Conservation (phyloP, 2,113 vertebrate genomes). For the Addax nasomaculatus region DNA sequence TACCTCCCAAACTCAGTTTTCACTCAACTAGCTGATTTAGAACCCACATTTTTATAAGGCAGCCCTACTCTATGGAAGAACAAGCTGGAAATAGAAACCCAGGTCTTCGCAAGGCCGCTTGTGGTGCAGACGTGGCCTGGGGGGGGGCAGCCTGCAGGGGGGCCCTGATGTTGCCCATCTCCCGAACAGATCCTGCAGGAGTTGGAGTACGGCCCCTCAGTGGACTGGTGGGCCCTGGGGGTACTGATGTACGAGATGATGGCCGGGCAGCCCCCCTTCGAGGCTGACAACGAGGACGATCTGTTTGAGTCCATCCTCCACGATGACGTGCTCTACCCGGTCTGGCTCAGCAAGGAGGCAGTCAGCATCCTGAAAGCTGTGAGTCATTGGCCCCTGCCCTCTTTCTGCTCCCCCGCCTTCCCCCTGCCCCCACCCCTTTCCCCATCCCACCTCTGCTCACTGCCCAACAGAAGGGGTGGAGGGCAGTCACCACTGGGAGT, state of each 20-base stretch:
- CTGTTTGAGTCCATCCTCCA: slow-evolving; percentile 98
- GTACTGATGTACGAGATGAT: slow-evolving; percentile 99
- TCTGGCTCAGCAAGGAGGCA: slow-evolving; percentile 99
- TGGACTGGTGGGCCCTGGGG: slow-evolving; percentile 98
- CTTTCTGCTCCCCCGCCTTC: neutral
- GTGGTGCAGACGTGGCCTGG: fast-evolving
- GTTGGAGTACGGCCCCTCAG: slow-evolving; percentile 95
- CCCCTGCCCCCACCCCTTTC: neutral
- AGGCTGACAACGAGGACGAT: slow-evolving; percentile 98
- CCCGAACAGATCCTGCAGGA: slow-evolving; percentile 93
- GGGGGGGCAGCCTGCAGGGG: fast-evolving
- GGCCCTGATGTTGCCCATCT: neutral
- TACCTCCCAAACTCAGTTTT: neutral
- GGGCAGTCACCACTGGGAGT: slow-evolving; percentile 65
- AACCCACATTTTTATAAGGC: fast-evolving
- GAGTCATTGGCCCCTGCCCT: slow-evolving; percentile 31
- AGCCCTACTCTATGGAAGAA: neutral
- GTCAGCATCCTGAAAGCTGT: slow-evolving; percentile 98
- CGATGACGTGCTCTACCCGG: slow-evolving; percentile 97
- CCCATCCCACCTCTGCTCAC: slow-evolving; percentile 24
- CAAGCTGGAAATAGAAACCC: neutral
- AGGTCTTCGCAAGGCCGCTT: fast-evolving
- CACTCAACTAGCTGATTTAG: neutral
- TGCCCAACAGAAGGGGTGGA: slow-evolving; percentile 67
- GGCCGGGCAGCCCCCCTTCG: slow-evolving; percentile 98